Percentiles rank a stretch among this genome's conserved stretches.
Conservation (phyloP, 2,888 invertebrate species). For the Caenorhabditis parvicauda region DNA sequence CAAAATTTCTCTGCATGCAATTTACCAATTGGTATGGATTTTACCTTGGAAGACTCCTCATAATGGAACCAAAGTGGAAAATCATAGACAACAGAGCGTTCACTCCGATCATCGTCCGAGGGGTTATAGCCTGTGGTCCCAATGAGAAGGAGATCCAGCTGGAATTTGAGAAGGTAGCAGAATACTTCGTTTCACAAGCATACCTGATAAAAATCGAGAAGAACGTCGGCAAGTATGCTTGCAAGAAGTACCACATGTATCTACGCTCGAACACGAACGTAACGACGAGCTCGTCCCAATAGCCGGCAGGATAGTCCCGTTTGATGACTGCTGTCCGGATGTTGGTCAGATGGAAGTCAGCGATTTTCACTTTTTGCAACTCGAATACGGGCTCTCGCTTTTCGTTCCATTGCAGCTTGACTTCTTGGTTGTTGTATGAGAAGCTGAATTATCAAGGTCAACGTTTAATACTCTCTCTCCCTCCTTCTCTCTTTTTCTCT, state of each 20-base stretch:
- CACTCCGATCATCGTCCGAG: constrained; percentile 50
- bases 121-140: constrained; percentile 46
- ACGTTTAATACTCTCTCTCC: too few species aligned
- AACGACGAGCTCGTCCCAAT: constrained; percentile 44
- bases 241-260: constrained; percentile 47
- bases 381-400: constrained; percentile 36
- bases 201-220: constrained; percentile 50
- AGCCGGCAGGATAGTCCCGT: constrained; percentile 34
- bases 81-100: constrained; percentile 51
- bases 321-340: constrained; percentile 30
- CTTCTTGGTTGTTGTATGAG: constrained; percentile 39
- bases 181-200: constrained; percentile 3
- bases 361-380: constrained; percentile 25
- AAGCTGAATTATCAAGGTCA: too few species aligned
- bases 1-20: too few species aligned
- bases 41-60: constrained; percentile 45
- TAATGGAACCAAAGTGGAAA: constrained; percentile 46
- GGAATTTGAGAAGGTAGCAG: too few species aligned
- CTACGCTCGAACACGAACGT: constrained; percentile 38
- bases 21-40: too few species aligned
- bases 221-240: constrained; percentile 48
- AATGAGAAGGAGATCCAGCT: constrained; percentile 48
- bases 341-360: constrained; percentile 38
- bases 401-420: constrained; percentile 38
- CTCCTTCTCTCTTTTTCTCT: too few species aligned